Percentiles rank a stretch among this genome's conserved stretches.
Evolutionary conservation across 2,888 invertebrate genomes (phyloP).

Genomic region (Stenoptilia bipunctidactyla): DNA sequence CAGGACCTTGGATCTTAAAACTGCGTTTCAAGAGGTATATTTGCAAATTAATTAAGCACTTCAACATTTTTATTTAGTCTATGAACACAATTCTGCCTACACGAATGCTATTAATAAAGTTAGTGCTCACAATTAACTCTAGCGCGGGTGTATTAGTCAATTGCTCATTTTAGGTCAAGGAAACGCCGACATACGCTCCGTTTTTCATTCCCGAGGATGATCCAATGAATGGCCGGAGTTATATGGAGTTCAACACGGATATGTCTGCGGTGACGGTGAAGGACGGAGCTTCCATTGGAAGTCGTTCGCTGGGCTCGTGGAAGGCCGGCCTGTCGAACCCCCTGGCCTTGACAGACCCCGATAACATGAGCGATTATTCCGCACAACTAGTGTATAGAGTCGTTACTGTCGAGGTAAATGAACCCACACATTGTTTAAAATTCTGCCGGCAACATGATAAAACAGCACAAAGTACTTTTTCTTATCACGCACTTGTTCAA

Average conservation of each 20-base stretch:
- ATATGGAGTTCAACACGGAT: constrained; percentile 81
- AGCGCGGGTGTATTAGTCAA: constrained; percentile 2
- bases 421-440: constrained; percentile 37
- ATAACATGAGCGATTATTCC: constrained; percentile 79
- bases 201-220: constrained; percentile 74
- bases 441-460: constrained; percentile 38
- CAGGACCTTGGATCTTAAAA: constrained; percentile 77
- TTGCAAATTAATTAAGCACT: too few species aligned
- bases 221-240: constrained; percentile 78
- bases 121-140: constrained; percentile 1
- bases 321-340: constrained; percentile 79
- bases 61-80: too few species aligned
- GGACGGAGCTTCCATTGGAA: constrained; percentile 80
- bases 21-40: constrained; percentile 76
- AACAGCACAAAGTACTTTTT: constrained; percentile 28
- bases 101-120: neutral
- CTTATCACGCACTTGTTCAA: constrained; percentile 44
- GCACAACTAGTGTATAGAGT: constrained; percentile 89
- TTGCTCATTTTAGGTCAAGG: constrained; percentile 55
- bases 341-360: constrained; percentile 74
- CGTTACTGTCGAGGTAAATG: constrained; percentile 78
- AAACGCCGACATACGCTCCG: constrained; percentile 78
- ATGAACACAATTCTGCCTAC: too few species aligned
- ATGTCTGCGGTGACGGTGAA: constrained; percentile 78
- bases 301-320: constrained; percentile 81